A percentile compares a stretch with the other conserved stretches of the same genome.
Conservation (phyloP, 2,797 vertebrate species). For the Tragelaphus oryx region DNA sequence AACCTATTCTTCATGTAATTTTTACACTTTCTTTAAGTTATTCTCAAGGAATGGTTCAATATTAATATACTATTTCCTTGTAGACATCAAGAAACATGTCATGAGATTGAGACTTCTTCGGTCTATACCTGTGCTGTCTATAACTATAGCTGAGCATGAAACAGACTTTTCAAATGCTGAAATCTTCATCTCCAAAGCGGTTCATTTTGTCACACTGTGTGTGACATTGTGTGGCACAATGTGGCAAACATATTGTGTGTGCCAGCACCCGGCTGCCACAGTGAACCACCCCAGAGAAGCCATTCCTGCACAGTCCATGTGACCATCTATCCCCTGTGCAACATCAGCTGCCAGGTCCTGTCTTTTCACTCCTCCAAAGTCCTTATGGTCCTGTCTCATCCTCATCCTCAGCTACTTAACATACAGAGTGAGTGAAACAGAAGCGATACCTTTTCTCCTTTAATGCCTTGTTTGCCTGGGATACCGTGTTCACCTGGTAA, state of each 20-base stretch:
- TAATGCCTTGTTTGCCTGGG: constrained; percentile 89
- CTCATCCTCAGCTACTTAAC: neutral
- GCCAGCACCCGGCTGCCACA: neutral
- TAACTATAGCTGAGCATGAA: neutral
- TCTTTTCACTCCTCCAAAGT: neutral
- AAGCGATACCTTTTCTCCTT: constrained; percentile 93
- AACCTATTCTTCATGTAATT: neutral
- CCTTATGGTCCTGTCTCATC: neutral
- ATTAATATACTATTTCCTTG: neutral
- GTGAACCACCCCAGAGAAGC: too few species aligned
- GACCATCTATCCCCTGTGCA: neutral
- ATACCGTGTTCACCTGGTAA: constrained; percentile 87
- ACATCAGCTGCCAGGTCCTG: too few species aligned
- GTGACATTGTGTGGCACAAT: neutral
- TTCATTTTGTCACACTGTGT: neutral
- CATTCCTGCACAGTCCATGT: neutral
- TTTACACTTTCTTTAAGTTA: neutral
- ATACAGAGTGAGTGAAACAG: constrained; percentile 1
- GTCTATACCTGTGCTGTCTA: neutral
- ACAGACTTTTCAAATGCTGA: neutral
- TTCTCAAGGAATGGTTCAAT: neutral
- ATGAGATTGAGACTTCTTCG: neutral
- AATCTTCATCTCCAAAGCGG: neutral
- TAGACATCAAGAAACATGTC: neutral
- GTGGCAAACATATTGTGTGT: neutral